Conservation (phyloP, 2,797 vertebrate species). For the Poeciliopsis presidionis region DNA sequence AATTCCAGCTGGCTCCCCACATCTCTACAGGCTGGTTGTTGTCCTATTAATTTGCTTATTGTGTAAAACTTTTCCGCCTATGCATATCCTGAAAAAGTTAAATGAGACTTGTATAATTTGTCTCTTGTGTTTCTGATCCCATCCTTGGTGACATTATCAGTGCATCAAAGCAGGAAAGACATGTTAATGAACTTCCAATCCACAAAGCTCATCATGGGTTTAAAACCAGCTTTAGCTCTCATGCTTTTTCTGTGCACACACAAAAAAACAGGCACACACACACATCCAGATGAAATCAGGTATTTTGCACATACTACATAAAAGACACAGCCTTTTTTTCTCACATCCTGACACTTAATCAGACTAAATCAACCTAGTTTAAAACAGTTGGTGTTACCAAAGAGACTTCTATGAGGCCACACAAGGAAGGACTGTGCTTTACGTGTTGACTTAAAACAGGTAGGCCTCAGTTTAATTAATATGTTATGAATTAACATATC, state of each 20-base stretch:
- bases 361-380: not conserved
- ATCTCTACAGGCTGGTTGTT: slow-evolving; percentile 48
- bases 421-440: not conserved
- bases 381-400: not conserved
- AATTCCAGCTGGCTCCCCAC: slow-evolving; percentile 35
- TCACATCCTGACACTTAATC: not conserved
- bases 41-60: slow-evolving; percentile 38
- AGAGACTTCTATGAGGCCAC: not conserved
- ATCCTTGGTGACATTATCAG: slow-evolving; percentile 44
- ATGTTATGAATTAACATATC: not conserved
- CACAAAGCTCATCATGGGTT: slow-evolving; percentile 58
- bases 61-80: slow-evolving; percentile 22
- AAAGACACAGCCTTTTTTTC: not conserved
- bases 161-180: slow-evolving; percentile 45
- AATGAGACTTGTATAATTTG: slow-evolving; percentile 22
- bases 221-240: slow-evolving; percentile 34
- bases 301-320: not conserved
- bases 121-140: slow-evolving; percentile 15
- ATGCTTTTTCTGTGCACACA: not conserved
- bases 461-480: not conserved
- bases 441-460: not conserved
- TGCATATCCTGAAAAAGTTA: slow-evolving; percentile 31
- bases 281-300: not conserved
- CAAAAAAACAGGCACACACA: slow-evolving; percentile 13
- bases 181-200: slow-evolving; percentile 72